Base-by-base conservation (phyloP, 1,140 invertebrate species). In the Drosophila sturtevanti region DNA sequence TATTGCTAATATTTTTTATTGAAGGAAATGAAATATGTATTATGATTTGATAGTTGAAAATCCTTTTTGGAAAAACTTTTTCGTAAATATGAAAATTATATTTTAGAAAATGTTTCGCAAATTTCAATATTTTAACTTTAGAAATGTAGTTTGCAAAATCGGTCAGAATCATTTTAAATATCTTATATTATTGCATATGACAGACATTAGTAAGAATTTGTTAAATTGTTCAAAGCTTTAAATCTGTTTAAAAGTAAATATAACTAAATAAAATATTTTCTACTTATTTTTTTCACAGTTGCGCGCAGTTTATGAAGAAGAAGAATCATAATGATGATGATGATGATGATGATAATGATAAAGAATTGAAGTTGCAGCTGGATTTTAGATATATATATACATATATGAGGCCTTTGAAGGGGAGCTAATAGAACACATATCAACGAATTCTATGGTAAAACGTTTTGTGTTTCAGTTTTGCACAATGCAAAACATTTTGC, bases 341-440 rank as follows among this genome's bases (percentile, higher is more conserved):
- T 22, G 60, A 35, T 24, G 21, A 37, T 5, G 41, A 24, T 27
- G 0, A 18, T 4, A 16, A 48, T 37, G 14, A 22, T 10, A 35
- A 18, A 35, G 59, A 18, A 41, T 10, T 16, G 16, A 27, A 64
- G 60, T 44, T 22, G 38, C 22, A 62, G 68, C 38, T 38, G 31
- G 18, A 35, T 34, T 51, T 51, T 48, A 48, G 31, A 55, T 61
- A 34, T 54, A 66, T n/a, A n/a, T n/a, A n/a, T n/a, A n/a, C n/a
- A n/a, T n/a, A 18, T 58, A 77, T 60, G 79, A 85, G 81, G 77
- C 80, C 77, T 77, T 81, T 79, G 38, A 21, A 79, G 74, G 60
- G 60, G 73, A 74, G 79, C 79, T 80, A 80, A 80, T 61, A 58
- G 65, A 81, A 82, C 74, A 89, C 84, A 87, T 87, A 87, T 86